Evolutionary conservation across 1,140 invertebrate genomes (phyloP), one percentile per base, ranked within the genome.

Genomic region (Stratiolaelaps scimitus): DNA sequence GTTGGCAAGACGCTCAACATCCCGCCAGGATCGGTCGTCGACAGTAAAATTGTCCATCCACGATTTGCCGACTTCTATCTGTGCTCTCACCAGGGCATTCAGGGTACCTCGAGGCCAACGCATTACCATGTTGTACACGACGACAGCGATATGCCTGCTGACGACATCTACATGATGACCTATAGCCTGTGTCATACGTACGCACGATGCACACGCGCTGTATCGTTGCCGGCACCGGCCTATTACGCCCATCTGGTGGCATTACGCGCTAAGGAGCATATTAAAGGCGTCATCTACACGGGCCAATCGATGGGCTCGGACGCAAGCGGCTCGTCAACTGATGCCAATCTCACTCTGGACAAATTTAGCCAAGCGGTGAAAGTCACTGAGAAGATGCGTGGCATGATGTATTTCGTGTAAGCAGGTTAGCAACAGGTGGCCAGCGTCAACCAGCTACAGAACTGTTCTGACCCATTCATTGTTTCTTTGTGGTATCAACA

Each of bases 161-260:
- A 91, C 74, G 78, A 88, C 65, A 77, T 94, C n/a, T 85, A 93
- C 74, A 76, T 82, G 68, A 72, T 94, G 65, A 87, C 89, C 0
- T 92, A 87, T 76, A 84, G 86, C 72, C 75, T 95, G 23, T 95
- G 91, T 74, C 88, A 94, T 72, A 80, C 91, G 76, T 94, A 89
- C 75, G 81, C 85, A 2, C 81, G 91, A 20, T 95, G 91, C 74
- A 86, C 83, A 64, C 80, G 89, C 65, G 81, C 87, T 1, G 89
- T 95, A 0, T 91, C 87, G 15, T 92, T 93, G 78, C 91, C 91
- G 1, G 86, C 92, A 1, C 90, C 91, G 1, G 92, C 89, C 0
- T 94, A 94, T 76, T 92, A 94, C 76, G 89, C 91, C 28, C 90
- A 95, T 79, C 80, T 92, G 65, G 89, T 85, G n/a, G 89, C 89